These are phyloP conservation scores for Rhinichthys osculus DNA, from an alignment of 2,797 vertebrate species.

Conservation along the genomic window DNA sequence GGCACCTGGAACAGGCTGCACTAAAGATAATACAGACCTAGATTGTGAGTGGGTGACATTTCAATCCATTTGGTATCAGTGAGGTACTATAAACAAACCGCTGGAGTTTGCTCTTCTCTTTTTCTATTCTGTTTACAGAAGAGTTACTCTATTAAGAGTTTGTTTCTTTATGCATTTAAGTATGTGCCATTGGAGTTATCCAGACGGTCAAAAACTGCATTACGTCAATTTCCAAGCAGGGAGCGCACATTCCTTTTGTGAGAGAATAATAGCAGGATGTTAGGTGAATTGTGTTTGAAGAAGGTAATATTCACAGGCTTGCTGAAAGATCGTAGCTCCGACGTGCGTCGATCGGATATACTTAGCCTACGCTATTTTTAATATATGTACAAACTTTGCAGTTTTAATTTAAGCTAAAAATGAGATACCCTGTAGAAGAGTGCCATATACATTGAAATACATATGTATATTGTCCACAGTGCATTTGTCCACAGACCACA, in stretches of 20 bases:
- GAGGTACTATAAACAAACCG: neutral
- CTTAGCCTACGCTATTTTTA: neutral
- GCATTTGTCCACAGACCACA: neutral
- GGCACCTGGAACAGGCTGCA: conserved; percentile 74
- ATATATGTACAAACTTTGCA: conserved; percentile 13
- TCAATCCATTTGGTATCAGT: neutral
- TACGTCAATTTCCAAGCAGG: conserved; percentile 28
- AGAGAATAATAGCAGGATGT: conserved; percentile 52
- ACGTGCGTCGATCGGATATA: neutral
- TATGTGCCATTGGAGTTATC: conserved; percentile 22
- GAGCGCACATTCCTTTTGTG: conserved; percentile 41
- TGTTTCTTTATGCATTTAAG: conserved; percentile 5
- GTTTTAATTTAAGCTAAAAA: conserved; percentile 11
- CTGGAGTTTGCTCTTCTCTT: neutral
- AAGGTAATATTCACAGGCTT: conserved; percentile 1
- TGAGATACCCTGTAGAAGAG: neutral
- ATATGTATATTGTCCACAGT: neutral
- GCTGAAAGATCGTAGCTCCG: conserved; percentile 47
- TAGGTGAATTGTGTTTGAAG: conserved; percentile 35
- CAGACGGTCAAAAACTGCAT: conserved; percentile 6
- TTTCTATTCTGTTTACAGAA: neutral
- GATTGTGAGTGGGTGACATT: conserved; percentile 10
- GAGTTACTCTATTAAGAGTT: neutral
- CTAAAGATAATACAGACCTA: conserved; percentile 48
- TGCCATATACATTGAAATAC: neutral